Base-by-base conservation (phyloP, 2,888 invertebrate species). In the Tenodera sinensis region DNA sequence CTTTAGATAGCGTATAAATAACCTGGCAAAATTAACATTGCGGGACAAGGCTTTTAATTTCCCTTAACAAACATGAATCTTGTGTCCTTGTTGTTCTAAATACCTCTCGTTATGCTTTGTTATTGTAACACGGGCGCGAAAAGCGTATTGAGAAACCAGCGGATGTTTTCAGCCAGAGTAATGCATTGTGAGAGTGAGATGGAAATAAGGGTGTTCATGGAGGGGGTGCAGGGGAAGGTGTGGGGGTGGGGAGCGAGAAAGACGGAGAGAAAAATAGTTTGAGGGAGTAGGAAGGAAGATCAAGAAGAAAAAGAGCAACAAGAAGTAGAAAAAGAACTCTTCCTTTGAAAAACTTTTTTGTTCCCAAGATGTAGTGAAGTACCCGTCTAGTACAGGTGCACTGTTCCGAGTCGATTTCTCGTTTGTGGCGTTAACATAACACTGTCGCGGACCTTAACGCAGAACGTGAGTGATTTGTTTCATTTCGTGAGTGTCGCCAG, bases 141-240 rank as follows among this genome's bases (percentile, higher is more conserved):
- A 71, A 71, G 54, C 54, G 54, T 71, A 83, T 83, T 83, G 28
- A 83, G 28, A 25, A 42, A 34, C 42, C 34, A 47, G 34, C 27
- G 81, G 82, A 88, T 88, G 84, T 88, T 88, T 88, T 88, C 84
- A 84, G 84, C 30, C 47, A 71, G 27, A 34, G 81, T 85, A 85
- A 34, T 88, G 83, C 54, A 84, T 83, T 84, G 83, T 71, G 20
- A 71, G 54, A 71, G 25, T 15, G 54, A 71, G 54, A 71, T 15
- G 25, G 54, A 71, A 25, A 71, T 71, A 71, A 25, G 82, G 89
- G 84, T 27, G 84, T 42, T 2, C 88, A 85, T 27, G 85, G 83
- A 28, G 71, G 84, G 20, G 42, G 89, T 28, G 54, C 88, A n/a
- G 89, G 89, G 85, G 88, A 85, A 85, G 88, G 85, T 15, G 89